Percentiles rank a stretch among this genome's conserved stretches.
These are phyloP conservation scores for Watsonalla cultraria DNA, from an alignment of 2,888 invertebrate species.

Conservation along the genomic window DNA sequence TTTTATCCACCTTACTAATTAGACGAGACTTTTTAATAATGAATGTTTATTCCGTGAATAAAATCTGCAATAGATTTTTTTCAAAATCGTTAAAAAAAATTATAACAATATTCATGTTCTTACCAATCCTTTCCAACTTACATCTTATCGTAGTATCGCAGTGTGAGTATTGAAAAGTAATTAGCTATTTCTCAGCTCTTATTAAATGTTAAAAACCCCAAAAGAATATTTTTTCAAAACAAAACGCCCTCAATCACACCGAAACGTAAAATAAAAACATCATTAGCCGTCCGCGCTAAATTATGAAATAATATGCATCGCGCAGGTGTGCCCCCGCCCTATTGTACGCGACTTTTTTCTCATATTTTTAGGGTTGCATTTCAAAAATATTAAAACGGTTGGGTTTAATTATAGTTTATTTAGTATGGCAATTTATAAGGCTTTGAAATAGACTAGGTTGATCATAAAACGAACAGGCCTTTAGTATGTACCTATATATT, in stretches of 20 bases:
- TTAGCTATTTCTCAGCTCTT: neutral
- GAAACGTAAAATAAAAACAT: slow-evolving; percentile 41
- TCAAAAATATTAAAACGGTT: neutral
- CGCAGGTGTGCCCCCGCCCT: slow-evolving; percentile 44
- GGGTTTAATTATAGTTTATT: neutral
- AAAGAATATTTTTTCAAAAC: neutral
- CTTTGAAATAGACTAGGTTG: neutral
- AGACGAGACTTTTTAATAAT: no score
- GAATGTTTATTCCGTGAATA: no score
- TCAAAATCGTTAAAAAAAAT: no score
- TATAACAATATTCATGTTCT: no score
- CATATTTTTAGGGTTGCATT: slow-evolving; percentile 25
- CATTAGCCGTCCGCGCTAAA: slow-evolving; percentile 45
- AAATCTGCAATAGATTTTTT: no score
- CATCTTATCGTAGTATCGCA: no score
- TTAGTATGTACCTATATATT: no score
- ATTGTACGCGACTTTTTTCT: slow-evolving; percentile 25
- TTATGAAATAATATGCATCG: slow-evolving; percentile 49
- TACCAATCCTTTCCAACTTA: no score
- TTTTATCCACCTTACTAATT: no score
- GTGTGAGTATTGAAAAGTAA: neutral
- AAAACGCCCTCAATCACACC: slow-evolving; percentile 34
- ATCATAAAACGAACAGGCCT: no score
- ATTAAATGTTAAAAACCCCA: neutral
- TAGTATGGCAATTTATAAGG: slow-evolving; percentile 1